Base-by-base conservation (phyloP, 2,888 invertebrate species). In the Zeuzera pyrina region DNA sequence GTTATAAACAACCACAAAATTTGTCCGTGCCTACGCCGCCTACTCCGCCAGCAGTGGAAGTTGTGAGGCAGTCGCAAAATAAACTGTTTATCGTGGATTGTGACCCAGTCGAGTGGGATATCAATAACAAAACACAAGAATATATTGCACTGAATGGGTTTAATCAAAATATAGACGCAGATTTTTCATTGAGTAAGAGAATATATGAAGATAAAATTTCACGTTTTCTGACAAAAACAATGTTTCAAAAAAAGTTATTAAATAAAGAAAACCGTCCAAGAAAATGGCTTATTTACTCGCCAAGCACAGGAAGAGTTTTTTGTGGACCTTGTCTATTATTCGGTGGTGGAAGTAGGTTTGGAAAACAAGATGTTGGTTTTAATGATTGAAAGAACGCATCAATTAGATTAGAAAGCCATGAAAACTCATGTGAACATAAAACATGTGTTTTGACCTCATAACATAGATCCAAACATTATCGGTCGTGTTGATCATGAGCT, bases 131-230 rank as follows among this genome's bases (percentile, higher is more conserved):
- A 31, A 31, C 31, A 31, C 24, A 31, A 31, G 31, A 31, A 31
- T 31, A 29, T 29, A 33, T 33, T 33, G 29, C 33, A 33, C 33
- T 33, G n/a, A 33, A 33, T 29, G 29, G 33, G 6, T 33, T 23
- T 7, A 29, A 33, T 29, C 33, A 33, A 29, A 33, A 33, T 29
- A 33, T 15, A 33, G 29, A 33, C 29, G 33, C n/a, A 33, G 33
- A 33, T 33, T 33, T 33, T 29, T 29, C 29, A 29, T 33, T 29
- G 33, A 33, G 33, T 33, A 29, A 33, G 33, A 33, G 29, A n/a
- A n/a, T 21, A 33, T 29, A 29, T 33, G 33, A 33, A 22, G 33
- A 33, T 33, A 33, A 33, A 33, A 10, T 33, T 24, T 15, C 33
- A 33, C 33, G 33, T 33, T 29, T 33, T 33, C 23, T 33, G 33